These are phyloP conservation scores for Nomada ferruginata DNA, from an alignment of 2,888 invertebrate species.

Conservation along the genomic window DNA sequence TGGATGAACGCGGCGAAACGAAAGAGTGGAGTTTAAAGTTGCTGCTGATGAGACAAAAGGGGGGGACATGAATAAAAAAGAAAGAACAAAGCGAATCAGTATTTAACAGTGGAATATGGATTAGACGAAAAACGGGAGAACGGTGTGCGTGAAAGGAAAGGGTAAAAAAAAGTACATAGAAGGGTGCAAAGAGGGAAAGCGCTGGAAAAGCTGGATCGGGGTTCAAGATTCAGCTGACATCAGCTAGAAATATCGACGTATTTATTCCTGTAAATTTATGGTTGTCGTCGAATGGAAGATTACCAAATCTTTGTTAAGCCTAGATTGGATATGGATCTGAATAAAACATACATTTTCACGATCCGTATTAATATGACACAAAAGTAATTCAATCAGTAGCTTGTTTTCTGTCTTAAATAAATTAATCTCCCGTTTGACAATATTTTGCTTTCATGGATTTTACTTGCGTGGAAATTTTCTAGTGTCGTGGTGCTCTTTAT, in stretches of 20 bases:
- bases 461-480: too few relatives aligned
- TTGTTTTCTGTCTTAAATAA: too few relatives aligned
- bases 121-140: not conserved
- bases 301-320: not conserved
- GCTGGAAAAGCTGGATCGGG: conserved; percentile 5
- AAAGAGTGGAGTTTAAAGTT: not conserved
- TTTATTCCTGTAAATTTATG: conserved; percentile 54
- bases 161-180: not conserved
- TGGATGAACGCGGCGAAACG: not conserved
- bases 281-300: conserved; percentile 8
- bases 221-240: conserved; percentile 34
- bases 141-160: not conserved
- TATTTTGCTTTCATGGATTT: too few relatives aligned
- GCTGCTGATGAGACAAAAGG: conserved; percentile 37
- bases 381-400: too few relatives aligned
- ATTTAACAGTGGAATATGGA: conserved; percentile 23
- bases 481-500: too few relatives aligned
- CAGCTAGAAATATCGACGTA: conserved; percentile 51
- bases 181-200: not conserved
- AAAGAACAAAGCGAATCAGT: not conserved
- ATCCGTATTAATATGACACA: not conserved
- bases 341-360: conserved; percentile 19
- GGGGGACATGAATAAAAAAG: conserved; percentile 7
- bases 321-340: not conserved
- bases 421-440: too few relatives aligned